A percentile compares a stretch with the other conserved stretches of the same genome.
phyloP scores from a whole-genome alignment of 2,888 invertebrate species.

The Lasioglossum zephyrum region DNA sequence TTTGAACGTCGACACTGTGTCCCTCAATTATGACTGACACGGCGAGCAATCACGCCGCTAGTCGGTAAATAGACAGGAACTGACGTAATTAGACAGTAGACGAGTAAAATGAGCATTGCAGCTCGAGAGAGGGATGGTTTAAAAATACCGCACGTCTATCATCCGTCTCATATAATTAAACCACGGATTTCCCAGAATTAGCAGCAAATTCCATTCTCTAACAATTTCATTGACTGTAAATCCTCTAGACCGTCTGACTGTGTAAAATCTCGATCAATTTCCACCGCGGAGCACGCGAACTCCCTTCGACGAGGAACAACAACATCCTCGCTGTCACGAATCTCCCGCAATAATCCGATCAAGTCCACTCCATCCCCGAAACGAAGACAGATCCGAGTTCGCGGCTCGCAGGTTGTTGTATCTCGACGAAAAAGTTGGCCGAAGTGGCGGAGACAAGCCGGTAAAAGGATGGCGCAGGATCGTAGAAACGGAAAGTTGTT shows the following conservation, averaged over 20 bases:
- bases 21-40: neutral
- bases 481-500: slow-evolving; percentile 11
- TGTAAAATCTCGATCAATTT: neutral
- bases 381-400: neutral
- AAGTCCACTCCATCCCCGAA: neutral
- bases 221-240: neutral
- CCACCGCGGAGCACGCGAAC: neutral
- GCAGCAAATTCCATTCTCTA: neutral
- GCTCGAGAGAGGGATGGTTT: neutral
- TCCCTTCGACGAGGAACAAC: neutral
- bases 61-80: neutral
- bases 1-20: neutral
- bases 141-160: neutral
- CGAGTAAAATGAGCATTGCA: neutral
- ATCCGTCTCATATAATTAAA: no score
- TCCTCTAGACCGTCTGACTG: neutral
- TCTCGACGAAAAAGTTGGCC: neutral
- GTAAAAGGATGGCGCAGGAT: neutral
- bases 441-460: neutral
- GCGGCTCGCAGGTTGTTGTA: neutral
- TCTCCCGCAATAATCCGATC: slow-evolving; percentile 9
- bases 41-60: neutral
- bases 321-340: neutral
- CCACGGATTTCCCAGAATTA: no score
- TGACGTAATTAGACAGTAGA: neutral